These are phyloP conservation scores for Agrilus biguttatus DNA, from an alignment of 2,888 invertebrate species.

Conservation along the genomic window DNA sequence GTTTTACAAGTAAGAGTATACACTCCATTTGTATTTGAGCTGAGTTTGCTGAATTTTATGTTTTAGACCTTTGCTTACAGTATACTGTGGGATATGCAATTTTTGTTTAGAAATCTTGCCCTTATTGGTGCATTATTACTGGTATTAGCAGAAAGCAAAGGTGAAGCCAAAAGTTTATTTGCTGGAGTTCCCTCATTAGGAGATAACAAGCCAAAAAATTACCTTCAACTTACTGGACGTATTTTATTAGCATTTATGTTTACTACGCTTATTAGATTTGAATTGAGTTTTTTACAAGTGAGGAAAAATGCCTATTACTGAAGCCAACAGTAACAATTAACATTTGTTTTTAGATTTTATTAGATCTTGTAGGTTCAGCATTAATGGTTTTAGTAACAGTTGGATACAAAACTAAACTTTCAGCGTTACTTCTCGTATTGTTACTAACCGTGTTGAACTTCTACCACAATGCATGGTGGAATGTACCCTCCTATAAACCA, in stretches of 20 bases:
- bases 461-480: conserved; percentile 99
- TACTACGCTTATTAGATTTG: conserved; percentile 87
- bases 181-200: conserved; percentile 87
- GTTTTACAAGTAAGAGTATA: conserved; percentile 65
- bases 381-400: conserved; percentile 93
- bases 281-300: conserved; percentile 77
- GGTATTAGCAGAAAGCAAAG: conserved; percentile 89
- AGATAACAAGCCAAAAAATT: conserved; percentile 94
- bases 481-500: conserved; percentile 85
- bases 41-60: conserved; percentile 10
- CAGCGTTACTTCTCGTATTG: conserved; percentile 83
- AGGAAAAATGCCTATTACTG: conserved; percentile 12
- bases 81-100: conserved; percentile 97
- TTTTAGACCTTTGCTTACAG: conserved; percentile 83
- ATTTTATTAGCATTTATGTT: conserved; percentile 98
- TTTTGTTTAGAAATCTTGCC: conserved; percentile 89
- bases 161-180: conserved; percentile 87
- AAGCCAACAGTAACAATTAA: background rate
- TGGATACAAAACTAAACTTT: conserved; percentile 97
- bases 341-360: conserved; percentile 52
- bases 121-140: conserved; percentile 93
- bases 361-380: conserved; percentile 84
- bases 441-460: conserved; percentile 83
- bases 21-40: background rate
- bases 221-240: conserved; percentile 90